phyloP scores from a whole-genome alignment of 2,113 vertebrate genomes.

The Spheniscus mendiculus region DNA sequence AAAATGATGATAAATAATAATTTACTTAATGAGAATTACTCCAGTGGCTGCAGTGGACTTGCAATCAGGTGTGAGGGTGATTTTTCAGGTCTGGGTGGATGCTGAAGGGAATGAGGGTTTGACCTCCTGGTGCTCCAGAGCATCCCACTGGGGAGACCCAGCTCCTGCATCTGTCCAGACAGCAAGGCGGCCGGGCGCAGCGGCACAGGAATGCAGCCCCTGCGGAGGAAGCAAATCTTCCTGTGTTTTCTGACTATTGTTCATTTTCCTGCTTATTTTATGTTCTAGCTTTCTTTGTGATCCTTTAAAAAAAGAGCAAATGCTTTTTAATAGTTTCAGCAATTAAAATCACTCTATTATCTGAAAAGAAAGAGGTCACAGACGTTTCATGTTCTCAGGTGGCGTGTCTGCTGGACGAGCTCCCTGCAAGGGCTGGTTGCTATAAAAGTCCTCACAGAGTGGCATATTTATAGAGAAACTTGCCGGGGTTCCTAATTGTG shows the following conservation, averaged over 20 bases:
- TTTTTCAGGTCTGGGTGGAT: background rate
- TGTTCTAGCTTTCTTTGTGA: background rate
- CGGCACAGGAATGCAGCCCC: background rate
- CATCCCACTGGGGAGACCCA: background rate
- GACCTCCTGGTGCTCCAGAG: background rate
- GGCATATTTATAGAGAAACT: background rate
- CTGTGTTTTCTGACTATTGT: rapidly evolving
- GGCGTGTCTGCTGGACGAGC: background rate
- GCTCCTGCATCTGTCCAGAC: rapidly evolving
- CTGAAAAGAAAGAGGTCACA: background rate
- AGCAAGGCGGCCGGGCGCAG: rapidly evolving
- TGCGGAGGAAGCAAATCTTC: rapidly evolving
- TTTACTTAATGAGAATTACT: background rate
- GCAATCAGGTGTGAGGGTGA: rapidly evolving
- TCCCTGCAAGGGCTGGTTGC: background rate
- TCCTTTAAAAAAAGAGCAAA: background rate
- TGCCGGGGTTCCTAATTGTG: background rate
- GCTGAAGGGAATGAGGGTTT: background rate
- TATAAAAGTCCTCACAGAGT: background rate
- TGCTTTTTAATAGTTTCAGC: background rate
- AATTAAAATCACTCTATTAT: background rate
- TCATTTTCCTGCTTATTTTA: background rate
- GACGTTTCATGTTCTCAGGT: background rate
- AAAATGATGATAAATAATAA: rapidly evolving
- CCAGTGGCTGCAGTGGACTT: rapidly evolving